Conservation (phyloP, 2,113 vertebrate species). For the Erythrocercus mccallii region DNA sequence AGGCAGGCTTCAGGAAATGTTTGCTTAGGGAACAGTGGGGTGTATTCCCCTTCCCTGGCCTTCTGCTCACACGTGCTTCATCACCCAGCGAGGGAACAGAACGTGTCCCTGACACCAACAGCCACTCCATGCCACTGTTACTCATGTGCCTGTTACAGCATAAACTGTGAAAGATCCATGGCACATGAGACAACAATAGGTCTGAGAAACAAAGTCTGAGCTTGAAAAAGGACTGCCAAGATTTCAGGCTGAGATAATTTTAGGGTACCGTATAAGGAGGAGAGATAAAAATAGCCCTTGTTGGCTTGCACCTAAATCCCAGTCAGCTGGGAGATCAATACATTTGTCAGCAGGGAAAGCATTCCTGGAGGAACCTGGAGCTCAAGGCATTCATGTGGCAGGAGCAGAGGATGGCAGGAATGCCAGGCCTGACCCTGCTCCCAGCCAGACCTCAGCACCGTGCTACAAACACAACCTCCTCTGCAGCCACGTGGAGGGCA, state of each 20-base stretch:
- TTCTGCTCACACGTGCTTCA: neutral
- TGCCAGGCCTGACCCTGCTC: neutral
- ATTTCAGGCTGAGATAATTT: slow-evolving; percentile 21
- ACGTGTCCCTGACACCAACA: neutral
- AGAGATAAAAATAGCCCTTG: slow-evolving; percentile 53
- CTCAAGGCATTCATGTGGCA: neutral
- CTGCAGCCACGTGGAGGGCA: neutral
- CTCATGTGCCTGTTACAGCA: neutral
- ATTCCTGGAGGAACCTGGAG: neutral
- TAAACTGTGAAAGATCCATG: neutral
- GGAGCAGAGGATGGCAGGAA: neutral
- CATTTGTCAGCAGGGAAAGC: neutral
- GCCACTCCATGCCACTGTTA: neutral
- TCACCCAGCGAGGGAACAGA: neutral
- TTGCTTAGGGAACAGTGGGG: neutral
- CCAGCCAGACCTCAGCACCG: neutral
- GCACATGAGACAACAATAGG: neutral
- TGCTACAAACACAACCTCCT: neutral
- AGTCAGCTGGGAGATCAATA: slow-evolving; percentile 9
- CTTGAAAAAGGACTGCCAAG: slow-evolving; percentile 38
- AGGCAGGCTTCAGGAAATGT: neutral
- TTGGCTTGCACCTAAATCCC: slow-evolving; percentile 7
- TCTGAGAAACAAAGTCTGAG: neutral
- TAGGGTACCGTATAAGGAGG: slow-evolving; percentile 65
- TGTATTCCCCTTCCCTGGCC: neutral